Conservation (phyloP, 2,888 invertebrate genomes). For the Parnassius orleans region DNA sequence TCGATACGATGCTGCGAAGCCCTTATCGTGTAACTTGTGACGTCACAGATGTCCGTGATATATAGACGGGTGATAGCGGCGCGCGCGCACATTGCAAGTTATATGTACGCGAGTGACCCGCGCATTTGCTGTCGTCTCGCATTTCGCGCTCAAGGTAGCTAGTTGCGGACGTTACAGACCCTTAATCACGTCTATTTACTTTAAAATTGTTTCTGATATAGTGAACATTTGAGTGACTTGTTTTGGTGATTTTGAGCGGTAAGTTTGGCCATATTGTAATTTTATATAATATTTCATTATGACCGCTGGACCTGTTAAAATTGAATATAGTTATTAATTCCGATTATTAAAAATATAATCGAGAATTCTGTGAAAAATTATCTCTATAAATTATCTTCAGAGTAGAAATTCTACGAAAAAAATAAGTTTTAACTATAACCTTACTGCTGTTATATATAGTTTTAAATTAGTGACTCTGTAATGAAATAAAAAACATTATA, state of each 20-base stretch:
- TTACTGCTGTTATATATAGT: too few relatives aligned
- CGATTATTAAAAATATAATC: too few relatives aligned
- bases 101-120: slow-evolving; percentile 49
- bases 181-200: slow-evolving; percentile 19
- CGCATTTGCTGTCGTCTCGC: slow-evolving; percentile 51
- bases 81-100: slow-evolving; percentile 71
- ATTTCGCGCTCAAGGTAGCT: slow-evolving; percentile 45
- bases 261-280: neutral
- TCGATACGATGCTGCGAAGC: slow-evolving; percentile 39
- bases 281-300: too few relatives aligned
- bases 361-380: too few relatives aligned
- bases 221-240: slow-evolving; percentile 45
- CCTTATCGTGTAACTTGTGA: slow-evolving; percentile 48
- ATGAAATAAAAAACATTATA: too few relatives aligned
- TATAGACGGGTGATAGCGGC: slow-evolving; percentile 56
- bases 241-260: slow-evolving; percentile 9
- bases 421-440: too few relatives aligned
- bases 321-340: too few relatives aligned
- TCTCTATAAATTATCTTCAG: too few relatives aligned
- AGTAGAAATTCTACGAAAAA: too few relatives aligned
- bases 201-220: slow-evolving; percentile 46
- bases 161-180: slow-evolving; percentile 37
- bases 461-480: too few relatives aligned
- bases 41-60: slow-evolving; percentile 61
- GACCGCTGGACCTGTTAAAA: too few relatives aligned